phyloP scores from a whole-genome alignment of 2,113 vertebrate genomes.

The Etheostoma spectabile region DNA sequence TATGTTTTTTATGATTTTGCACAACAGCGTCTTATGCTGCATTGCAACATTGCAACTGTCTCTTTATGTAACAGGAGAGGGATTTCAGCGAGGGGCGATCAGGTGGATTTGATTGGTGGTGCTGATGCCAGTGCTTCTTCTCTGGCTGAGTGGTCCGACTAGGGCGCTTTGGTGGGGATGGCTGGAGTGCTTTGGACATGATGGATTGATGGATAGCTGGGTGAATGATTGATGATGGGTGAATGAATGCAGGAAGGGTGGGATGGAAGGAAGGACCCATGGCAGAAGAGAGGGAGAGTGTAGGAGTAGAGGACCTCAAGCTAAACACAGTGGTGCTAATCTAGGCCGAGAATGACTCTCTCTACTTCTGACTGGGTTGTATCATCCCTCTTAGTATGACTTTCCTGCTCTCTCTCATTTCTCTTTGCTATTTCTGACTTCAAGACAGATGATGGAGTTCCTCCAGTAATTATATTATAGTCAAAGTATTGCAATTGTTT shows the following conservation, averaged over 20 bases:
- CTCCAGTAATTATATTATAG: not conserved
- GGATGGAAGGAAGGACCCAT: slow-evolving; percentile 20
- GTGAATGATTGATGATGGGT: slow-evolving; percentile 44
- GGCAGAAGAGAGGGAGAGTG: slow-evolving; percentile 38
- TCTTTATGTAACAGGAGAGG: slow-evolving; percentile 76
- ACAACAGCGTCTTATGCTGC: slow-evolving; percentile 72
- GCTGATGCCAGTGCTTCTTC: slow-evolving; percentile 34
- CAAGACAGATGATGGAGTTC: not conserved
- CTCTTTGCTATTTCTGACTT: slow-evolving; percentile 13
- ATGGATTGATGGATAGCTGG: slow-evolving; percentile 28
- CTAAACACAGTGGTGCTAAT: slow-evolving; percentile 59
- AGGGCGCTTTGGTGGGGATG: slow-evolving; percentile 1
- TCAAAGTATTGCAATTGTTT: slow-evolving; percentile 27
- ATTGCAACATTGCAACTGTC: slow-evolving; percentile 71
- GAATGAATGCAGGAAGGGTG: slow-evolving; percentile 27
- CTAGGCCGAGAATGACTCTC: slow-evolving; percentile 48
- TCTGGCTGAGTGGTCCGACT: slow-evolving; percentile 14
- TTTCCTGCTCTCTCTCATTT: slow-evolving; percentile 3
- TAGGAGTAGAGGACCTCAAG: slow-evolving; percentile 61
- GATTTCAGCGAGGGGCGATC: slow-evolving; percentile 45
- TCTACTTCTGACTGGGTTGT: slow-evolving; percentile 58
- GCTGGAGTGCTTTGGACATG: slow-evolving; percentile 15
- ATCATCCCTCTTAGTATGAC: slow-evolving; percentile 42
- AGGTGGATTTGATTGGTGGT: slow-evolving; percentile 46
- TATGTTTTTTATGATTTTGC: slow-evolving; percentile 80